phyloP scores from a whole-genome alignment of 92 coral and sea anemone species.

The Palythoa grandis region DNA sequence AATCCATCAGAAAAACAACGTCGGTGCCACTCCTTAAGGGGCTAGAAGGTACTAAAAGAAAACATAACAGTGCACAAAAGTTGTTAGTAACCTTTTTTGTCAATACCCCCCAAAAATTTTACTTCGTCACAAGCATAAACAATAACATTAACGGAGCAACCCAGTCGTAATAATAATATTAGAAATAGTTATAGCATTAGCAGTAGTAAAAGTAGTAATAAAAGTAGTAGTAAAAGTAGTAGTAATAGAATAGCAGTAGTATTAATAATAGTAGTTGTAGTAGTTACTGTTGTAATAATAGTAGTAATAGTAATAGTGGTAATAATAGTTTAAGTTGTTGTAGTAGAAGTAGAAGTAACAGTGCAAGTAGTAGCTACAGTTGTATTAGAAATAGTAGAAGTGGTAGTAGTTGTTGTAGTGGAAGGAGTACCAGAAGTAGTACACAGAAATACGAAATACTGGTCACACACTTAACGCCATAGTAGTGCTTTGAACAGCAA shows the following conservation, averaged over 20 bases:
- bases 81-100: background rate
- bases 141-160: too few relatives aligned
- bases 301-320: background rate
- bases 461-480: background rate
- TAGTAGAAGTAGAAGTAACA: background rate
- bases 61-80: background rate
- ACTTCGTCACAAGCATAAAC: too few relatives aligned
- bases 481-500: too few relatives aligned
- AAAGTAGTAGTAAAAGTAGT: too few relatives aligned
- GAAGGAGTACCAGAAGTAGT: background rate
- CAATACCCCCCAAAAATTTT: too few relatives aligned
- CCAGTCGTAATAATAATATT: too few relatives aligned
- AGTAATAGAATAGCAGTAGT: too few relatives aligned
- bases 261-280: background rate
- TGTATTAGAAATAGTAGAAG: background rate
- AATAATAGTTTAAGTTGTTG: background rate
- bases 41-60: constrained; percentile 13
- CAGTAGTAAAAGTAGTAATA: too few relatives aligned
- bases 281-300: background rate
- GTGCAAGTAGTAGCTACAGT: background rate
- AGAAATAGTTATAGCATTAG: too few relatives aligned
- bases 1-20: constrained; percentile 14
- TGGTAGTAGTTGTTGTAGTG: background rate
- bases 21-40: constrained; percentile 5
- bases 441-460: background rate